Percentiles rank a stretch among this genome's conserved stretches.
Evolutionary conservation across 2,113 vertebrate genomes (phyloP).

Genomic region (Scytalopus superciliaris): DNA sequence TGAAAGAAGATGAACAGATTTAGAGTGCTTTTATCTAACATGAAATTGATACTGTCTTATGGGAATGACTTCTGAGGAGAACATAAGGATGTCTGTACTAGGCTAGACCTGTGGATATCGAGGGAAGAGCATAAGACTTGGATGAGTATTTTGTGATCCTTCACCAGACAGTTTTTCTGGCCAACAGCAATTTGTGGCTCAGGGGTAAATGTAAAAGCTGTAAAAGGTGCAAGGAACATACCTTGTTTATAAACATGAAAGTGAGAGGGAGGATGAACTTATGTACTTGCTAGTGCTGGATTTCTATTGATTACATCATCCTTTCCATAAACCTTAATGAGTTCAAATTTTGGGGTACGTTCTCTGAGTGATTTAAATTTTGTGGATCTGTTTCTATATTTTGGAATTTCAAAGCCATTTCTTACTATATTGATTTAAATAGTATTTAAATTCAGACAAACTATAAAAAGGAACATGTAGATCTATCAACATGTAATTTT

Average conservation of each 20-base stretch:
- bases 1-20: conserved; percentile 5
- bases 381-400: background rate
- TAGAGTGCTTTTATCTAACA: conserved; percentile 15
- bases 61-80: conserved; percentile 23
- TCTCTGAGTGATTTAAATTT: background rate
- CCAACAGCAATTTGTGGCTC: background rate
- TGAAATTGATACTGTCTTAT: conserved; percentile 24
- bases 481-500: background rate
- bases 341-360: background rate
- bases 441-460: background rate
- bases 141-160: background rate
- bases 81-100: background rate
- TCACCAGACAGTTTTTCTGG: conserved; percentile 4
- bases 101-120: background rate
- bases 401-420: background rate
- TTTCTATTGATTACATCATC: background rate
- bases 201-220: background rate
- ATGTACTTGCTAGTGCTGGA: background rate
- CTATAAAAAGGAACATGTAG: background rate
- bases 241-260: background rate
- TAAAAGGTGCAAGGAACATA: background rate
- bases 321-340: background rate
- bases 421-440: background rate
- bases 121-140: background rate
- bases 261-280: background rate